Evolutionary conservation across 2,888 invertebrate species (phyloP).

Genomic region (Nephrotoma guestfalica): DNA sequence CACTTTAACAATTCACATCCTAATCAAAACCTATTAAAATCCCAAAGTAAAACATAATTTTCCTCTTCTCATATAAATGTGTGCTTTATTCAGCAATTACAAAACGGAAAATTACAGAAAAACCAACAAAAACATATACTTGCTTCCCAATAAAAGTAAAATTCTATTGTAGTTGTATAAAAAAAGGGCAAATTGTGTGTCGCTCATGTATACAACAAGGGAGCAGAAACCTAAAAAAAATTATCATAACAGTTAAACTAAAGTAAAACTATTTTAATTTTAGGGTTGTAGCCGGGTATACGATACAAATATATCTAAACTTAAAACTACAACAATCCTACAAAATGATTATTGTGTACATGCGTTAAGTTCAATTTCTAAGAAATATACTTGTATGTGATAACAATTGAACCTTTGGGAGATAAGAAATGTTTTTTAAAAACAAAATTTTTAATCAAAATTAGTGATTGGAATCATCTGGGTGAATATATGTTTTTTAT

Average conservation of each 20-base stretch:
- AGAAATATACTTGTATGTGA: background rate
- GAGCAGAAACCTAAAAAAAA: background rate
- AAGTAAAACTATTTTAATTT: background rate
- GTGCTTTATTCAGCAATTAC: background rate
- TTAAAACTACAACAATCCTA: background rate
- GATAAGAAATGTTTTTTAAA: background rate
- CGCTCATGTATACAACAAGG: background rate
- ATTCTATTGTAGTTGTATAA: background rate
- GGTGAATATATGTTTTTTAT: background rate
- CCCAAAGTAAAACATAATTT: background rate
- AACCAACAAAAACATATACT: background rate
- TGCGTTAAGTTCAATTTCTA: background rate
- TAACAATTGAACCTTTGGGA: background rate
- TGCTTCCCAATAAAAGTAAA: background rate
- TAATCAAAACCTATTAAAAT: background rate
- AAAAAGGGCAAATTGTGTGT: background rate
- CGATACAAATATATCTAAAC: background rate
- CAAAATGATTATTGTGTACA: background rate
- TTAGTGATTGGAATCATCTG: background rate
- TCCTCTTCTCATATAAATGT: background rate
- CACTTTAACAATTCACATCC: background rate
- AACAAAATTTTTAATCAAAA: background rate
- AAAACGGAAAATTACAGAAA: background rate
- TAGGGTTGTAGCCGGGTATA: background rate
- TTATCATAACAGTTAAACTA: background rate